Conservation (phyloP, 2,888 invertebrate genomes). For the Ochropacha duplaris region DNA sequence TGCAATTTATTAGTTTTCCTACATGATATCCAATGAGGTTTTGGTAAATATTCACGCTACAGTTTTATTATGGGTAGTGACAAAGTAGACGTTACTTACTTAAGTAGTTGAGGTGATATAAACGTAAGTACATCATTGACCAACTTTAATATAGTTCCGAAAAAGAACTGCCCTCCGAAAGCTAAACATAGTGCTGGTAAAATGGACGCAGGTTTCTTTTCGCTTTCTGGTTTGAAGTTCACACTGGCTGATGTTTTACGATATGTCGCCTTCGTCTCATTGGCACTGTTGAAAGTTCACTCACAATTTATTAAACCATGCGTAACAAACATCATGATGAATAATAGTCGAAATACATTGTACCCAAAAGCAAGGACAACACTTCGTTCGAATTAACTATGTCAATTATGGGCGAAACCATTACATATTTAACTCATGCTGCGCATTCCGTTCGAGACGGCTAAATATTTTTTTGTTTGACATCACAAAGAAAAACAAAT, state of each 20-base stretch:
- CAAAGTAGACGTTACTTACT: conserved; percentile 77
- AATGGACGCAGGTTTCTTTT: conserved; percentile 90
- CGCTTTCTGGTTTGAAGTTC: conserved; percentile 86
- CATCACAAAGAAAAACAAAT: background rate
- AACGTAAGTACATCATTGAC: conserved; percentile 93
- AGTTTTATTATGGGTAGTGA: too few relatives aligned
- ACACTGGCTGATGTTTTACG: conserved; percentile 88
- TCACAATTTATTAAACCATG: background rate
- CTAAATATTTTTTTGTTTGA: background rate
- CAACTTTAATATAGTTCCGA: conserved; percentile 93
- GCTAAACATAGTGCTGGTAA: conserved; percentile 92
- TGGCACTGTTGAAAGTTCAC: conserved; percentile 39
- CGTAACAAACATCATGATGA: background rate
- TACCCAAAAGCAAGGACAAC: background rate
- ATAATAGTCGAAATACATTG: background rate
- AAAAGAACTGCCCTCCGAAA: conserved; percentile 93
- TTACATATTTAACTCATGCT: background rate
- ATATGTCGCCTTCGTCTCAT: conserved; percentile 84
- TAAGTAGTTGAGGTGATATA: conserved; percentile 93
- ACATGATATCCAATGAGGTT: too few relatives aligned
- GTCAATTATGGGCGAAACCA: background rate
- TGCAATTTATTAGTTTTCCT: too few relatives aligned
- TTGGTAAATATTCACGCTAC: background rate
- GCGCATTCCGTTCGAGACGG: background rate
- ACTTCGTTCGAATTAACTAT: background rate